Evolutionary conservation across 2,797 vertebrate genomes (phyloP), one percentile per base, ranked within the genome.

Genomic region (Phaenicophaeus curvirostris): DNA sequence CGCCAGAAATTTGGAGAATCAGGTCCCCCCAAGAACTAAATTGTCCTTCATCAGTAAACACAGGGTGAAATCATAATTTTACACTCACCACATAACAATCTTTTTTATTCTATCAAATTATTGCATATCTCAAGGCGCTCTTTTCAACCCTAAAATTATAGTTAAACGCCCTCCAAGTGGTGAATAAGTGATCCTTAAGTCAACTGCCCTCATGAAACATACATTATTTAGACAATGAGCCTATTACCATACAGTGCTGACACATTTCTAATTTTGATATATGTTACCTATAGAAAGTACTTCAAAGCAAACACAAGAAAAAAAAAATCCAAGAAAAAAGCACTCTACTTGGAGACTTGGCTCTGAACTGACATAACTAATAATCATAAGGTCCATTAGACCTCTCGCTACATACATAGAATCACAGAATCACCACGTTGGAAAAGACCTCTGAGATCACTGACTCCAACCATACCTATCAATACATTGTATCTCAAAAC

Each of bases 101-200:
- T 69, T 87, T 74, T 91, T 96, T 77, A 94, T 89, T 95, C 76
- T 44, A 95, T 89, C 83, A 72, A 94, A 87, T 86, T 89, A 66
- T 78, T 90, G 82, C 55, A 42, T 53, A 84, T 87, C 81, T 96
- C 91, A 55, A 83, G 83, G 90, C 77, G 89, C 30, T 62, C 65
- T 87, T 93, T 86, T 77, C 90, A 90, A 58, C 92, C 85, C 85
- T 76, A 75, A 92, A 95, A 79, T 90, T 81, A 76, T 1, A 39
- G 46, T 71, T 92, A 93, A 97, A 94, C 44, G 18, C 71, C 93
- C 90, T 96, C 80, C 90, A 94, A 96, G 95, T 88, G 93, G 67
- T 35, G 69, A 93, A 87, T 23, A 89, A 97, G 87, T 89, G 86
- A 96, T 95, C 96, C 95, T 96, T 74, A 92, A 96, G 91, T 96